Evolutionary conservation across 2,797 vertebrate genomes (phyloP).

Genomic region (Argentina silus): DNA sequence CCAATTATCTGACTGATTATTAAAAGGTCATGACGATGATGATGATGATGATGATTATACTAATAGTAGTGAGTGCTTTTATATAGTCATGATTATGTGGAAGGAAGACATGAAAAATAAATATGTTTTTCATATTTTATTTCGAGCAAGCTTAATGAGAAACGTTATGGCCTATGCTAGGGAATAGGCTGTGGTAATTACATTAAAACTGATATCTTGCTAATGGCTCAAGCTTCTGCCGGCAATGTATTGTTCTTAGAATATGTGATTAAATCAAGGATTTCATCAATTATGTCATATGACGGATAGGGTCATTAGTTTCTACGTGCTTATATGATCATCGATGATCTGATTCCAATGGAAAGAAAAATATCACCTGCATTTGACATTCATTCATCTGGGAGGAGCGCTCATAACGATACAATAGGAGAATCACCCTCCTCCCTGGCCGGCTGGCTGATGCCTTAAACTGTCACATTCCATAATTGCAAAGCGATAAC

Average conservation of each 20-base stretch:
- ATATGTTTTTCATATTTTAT: constrained; percentile 51
- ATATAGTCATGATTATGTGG: constrained; percentile 37
- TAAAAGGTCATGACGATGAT: constrained; percentile 32
- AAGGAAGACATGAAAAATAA: constrained; percentile 32
- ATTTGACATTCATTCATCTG: constrained; percentile 55
- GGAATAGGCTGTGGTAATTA: constrained; percentile 58
- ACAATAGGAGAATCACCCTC: constrained; percentile 21
- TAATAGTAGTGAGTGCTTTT: constrained; percentile 3
- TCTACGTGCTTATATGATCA: constrained; percentile 38
- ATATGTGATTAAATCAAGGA: constrained; percentile 51
- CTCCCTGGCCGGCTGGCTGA: constrained; percentile 17
- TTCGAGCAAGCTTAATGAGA: constrained; percentile 60
- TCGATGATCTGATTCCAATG: constrained; percentile 36
- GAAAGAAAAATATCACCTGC: constrained; percentile 42
- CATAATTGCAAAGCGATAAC: constrained; percentile 55
- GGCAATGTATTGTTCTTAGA: constrained; percentile 35
- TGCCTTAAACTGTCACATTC: constrained; percentile 52
- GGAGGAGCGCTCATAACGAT: constrained; percentile 23
- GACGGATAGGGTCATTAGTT: constrained; percentile 63
- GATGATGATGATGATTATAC: constrained; percentile 46
- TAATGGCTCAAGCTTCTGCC: constrained; percentile 48
- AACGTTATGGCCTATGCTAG: constrained; percentile 48
- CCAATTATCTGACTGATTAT: not conserved
- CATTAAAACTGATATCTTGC: constrained; percentile 61
- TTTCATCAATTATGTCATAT: constrained; percentile 42